These are phyloP conservation scores for Dynastes maya DNA, from an alignment of 2,888 invertebrate species.

Conservation along the genomic window DNA sequence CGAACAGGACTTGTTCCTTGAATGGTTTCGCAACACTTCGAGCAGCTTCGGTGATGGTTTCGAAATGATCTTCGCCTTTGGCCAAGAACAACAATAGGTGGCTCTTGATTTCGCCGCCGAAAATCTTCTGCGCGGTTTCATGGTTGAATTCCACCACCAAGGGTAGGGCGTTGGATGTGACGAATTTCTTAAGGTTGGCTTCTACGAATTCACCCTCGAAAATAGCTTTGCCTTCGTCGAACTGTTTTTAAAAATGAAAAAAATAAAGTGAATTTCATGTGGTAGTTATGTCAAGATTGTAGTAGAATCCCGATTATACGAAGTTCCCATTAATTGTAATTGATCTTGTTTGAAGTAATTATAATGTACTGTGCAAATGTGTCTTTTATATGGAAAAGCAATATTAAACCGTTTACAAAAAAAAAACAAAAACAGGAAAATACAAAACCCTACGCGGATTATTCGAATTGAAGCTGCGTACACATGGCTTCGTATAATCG, in stretches of 20 bases:
- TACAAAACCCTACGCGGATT: too few relatives aligned
- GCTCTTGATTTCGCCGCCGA: constrained; percentile 97
- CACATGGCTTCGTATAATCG: too few relatives aligned
- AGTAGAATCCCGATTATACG: too few relatives aligned
- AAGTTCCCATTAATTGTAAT: too few relatives aligned
- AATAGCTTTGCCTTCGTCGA: constrained; percentile 87
- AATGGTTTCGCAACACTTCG: constrained; percentile 90
- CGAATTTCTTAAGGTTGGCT: constrained; percentile 83
- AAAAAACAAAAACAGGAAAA: too few relatives aligned
- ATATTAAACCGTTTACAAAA: too few relatives aligned
- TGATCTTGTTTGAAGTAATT: too few relatives aligned
- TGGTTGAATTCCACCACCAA: constrained; percentile 96
- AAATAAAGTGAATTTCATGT: not conserved
- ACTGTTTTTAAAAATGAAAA: constrained; percentile 71
- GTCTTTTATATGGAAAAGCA: too few relatives aligned
- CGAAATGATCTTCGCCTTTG: constrained; percentile 89
- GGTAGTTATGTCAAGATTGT: not conserved
- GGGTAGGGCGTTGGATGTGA: constrained; percentile 88
- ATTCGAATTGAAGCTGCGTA: too few relatives aligned
- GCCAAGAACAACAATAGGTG: constrained; percentile 97
- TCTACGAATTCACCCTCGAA: constrained; percentile 82
- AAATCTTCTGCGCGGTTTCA: constrained; percentile 98
- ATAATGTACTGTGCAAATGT: too few relatives aligned
- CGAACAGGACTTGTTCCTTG: constrained; percentile 94
- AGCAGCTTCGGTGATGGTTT: constrained; percentile 83